These are phyloP conservation scores for Leucozona laternaria DNA, from an alignment of 2,888 invertebrate species.

Conservation along the genomic window DNA sequence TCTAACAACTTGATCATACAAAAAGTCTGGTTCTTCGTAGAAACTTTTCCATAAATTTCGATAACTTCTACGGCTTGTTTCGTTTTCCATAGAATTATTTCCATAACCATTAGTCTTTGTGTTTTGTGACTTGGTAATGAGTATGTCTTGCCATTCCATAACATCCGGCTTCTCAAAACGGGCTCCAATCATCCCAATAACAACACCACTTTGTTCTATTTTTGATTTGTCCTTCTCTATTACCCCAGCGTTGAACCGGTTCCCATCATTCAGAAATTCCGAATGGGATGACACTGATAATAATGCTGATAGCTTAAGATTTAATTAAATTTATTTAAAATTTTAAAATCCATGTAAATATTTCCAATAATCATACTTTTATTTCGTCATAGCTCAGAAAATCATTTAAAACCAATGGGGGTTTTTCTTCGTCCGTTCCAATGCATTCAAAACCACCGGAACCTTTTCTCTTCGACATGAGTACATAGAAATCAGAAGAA, in stretches of 20 bases:
- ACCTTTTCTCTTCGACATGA: constrained; percentile 82
- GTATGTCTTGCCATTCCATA: constrained; percentile 85
- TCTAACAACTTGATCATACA: constrained; percentile 77
- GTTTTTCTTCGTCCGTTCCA: constrained; percentile 83
- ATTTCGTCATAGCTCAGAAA: constrained; percentile 85
- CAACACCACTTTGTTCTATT: constrained; percentile 84
- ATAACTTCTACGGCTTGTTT: constrained; percentile 59
- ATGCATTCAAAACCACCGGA: constrained; percentile 83
- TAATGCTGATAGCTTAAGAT: constrained; percentile 83
- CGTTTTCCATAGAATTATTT: constrained; percentile 16
- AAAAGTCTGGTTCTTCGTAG: constrained; percentile 78
- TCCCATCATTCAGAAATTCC: constrained; percentile 86
- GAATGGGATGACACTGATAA: constrained; percentile 85
- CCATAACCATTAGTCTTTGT: constrained; percentile 84
- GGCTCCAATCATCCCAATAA: constrained; percentile 84
- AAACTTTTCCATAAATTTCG: constrained; percentile 79
- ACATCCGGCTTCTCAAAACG: constrained; percentile 80
- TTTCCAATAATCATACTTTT: constrained; percentile 80
- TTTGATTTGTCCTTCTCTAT: constrained; percentile 80
- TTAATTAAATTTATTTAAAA: no score
- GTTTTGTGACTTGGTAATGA: constrained; percentile 84
- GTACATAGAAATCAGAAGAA: constrained; percentile 80
- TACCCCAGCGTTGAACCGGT: constrained; percentile 85
- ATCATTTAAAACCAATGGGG: constrained; percentile 83
- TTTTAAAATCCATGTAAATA: no score